Base-by-base conservation (phyloP, 2,888 invertebrate species). In the Teinopalpus imperialis region DNA sequence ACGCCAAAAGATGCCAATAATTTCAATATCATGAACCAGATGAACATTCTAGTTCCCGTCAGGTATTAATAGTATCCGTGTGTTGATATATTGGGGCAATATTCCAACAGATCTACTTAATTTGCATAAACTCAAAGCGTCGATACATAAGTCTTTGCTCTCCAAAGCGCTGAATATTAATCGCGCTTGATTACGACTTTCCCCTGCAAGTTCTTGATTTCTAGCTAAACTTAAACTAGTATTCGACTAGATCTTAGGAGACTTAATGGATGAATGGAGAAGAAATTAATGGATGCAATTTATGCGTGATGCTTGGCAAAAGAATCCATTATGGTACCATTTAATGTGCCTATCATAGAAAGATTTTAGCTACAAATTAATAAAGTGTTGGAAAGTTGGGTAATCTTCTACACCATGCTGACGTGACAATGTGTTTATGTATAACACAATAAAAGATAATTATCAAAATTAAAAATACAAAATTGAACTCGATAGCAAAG, bases 1-100 rank as follows among this genome's bases (percentile, higher is more conserved):
- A n/a, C n/a, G n/a, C n/a, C n/a, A n/a, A n/a, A n/a, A n/a, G n/a
- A 27, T 8, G 24, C 5, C 8, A 41, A 21, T 30, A 13, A 39
- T 13, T 24, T 30, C 30, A 43, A 29, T 30, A 24, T 9, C 24
- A 23, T 30, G 12, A n/a, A 6, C 21, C 30, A 5, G 20, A 30
- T n/a, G 21, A 10, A 9, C 2, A n/a, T 23, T 14, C 14, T 13
- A 10, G 43, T 43, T 60, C 61, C 54, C 54, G 56, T 21, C 13
- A 1, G 4, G 8, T 20, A 30, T 18, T 8, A 40, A 43, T 30
- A 26, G 26, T 9, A 43, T 43, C 18, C 13, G 18, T 8, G 12
- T 23, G 34, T 16, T 29, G 23, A 23, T 40, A 18, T 32, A 40
- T 35, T 45, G 16, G n/a, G 12, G 26, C 32, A 46, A 29, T 29